phyloP scores from a whole-genome alignment of 2,797 vertebrate species.

The Micromesistius poutassou region DNA sequence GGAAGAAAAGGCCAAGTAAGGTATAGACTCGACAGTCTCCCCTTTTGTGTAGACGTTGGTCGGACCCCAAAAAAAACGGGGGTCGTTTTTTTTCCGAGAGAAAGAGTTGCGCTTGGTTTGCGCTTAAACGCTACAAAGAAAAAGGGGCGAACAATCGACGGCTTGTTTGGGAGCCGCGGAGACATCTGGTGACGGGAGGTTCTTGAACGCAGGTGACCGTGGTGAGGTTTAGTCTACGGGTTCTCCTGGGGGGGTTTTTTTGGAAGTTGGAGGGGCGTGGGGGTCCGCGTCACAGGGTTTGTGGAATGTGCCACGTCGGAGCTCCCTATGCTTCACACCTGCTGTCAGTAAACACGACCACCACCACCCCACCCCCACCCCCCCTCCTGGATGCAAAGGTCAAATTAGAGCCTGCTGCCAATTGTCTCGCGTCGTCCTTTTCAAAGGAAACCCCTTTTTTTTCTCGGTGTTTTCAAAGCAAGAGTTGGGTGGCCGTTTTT shows the following conservation, averaged over 20 bases:
- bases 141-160: not conserved
- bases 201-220: constrained; percentile 18
- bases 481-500: not conserved
- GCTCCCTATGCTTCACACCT: not conserved
- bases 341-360: not conserved
- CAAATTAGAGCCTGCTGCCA: not conserved
- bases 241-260: not conserved
- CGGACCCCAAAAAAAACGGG: not conserved
- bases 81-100: not conserved
- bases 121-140: not conserved
- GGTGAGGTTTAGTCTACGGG: constrained; percentile 48
- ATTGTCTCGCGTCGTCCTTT: not conserved
- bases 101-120: not conserved
- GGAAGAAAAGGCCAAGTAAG: not conserved
- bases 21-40: not conserved
- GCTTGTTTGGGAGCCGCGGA: not conserved
- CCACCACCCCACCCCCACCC: not conserved
- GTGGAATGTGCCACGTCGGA: constrained; percentile 19
- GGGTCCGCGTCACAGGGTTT: not conserved
- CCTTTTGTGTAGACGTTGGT: not conserved
- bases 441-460: not conserved
- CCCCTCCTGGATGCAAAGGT: not conserved
- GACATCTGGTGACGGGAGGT: constrained; percentile 10
- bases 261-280: not conserved
- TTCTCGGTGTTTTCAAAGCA: not conserved